Conservation (phyloP, 2,113 vertebrate genomes). For the Dipodomys spectabilis region DNA sequence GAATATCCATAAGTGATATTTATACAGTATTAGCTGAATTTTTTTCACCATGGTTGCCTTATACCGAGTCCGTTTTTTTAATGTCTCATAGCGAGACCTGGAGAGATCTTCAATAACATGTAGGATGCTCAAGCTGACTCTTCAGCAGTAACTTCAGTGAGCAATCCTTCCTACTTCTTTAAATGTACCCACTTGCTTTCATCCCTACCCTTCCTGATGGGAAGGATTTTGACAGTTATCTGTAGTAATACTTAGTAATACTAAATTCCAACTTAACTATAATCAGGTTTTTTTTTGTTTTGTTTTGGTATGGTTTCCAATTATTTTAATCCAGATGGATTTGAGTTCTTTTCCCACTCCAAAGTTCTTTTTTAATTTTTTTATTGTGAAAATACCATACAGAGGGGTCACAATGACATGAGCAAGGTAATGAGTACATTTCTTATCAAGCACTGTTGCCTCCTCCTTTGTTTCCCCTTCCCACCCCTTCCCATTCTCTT, state of each 20-base stretch:
- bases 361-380: background rate
- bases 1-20: background rate
- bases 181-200: background rate
- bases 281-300: background rate
- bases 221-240: background rate
- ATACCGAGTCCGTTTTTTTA: background rate
- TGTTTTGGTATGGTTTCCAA: background rate
- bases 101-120: background rate
- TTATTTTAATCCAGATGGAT: conserved; percentile 32
- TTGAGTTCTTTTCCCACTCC: background rate
- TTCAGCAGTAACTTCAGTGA: background rate
- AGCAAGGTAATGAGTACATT: too few species aligned
- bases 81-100: background rate
- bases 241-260: background rate
- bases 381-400: too few species aligned
- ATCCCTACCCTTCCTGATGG: background rate
- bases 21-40: background rate
- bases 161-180: background rate
- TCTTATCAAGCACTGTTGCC: too few species aligned
- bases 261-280: background rate
- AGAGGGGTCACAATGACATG: too few species aligned
- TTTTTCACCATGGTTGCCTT: background rate
- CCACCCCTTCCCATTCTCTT: too few species aligned
- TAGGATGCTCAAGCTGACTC: background rate
- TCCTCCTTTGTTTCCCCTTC: too few species aligned